A percentile compares a stretch with the other conserved stretches of the same genome.
Evolutionary conservation across 1,140 invertebrate species (phyloP).

Genomic region (Latrodectus geometricus): DNA sequence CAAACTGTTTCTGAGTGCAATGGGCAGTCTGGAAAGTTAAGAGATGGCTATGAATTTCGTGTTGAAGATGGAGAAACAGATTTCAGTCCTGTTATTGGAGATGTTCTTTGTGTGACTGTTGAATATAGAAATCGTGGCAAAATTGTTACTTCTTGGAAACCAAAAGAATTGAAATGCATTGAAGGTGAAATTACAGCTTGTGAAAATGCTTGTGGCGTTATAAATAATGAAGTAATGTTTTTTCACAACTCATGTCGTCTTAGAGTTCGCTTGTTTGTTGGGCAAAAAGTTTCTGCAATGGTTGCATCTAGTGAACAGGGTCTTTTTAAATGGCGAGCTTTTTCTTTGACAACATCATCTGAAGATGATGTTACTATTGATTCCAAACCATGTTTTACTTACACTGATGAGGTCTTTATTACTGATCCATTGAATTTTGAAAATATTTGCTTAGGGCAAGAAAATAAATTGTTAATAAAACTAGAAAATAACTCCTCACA

Average conservation of each 20-base stretch:
- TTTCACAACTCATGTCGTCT: constrained; percentile 35
- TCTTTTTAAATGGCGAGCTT: constrained; percentile 47
- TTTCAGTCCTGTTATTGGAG: constrained; percentile 38
- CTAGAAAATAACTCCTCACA: constrained; percentile 31
- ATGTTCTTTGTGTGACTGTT: constrained; percentile 22
- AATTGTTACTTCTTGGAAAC: constrained; percentile 37
- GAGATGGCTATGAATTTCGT: constrained; percentile 36
- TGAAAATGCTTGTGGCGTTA: constrained; percentile 51
- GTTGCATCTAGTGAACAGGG: constrained; percentile 48
- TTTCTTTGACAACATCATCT: constrained; percentile 25
- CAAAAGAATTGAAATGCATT: constrained; percentile 52
- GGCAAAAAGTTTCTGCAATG: constrained; percentile 53
- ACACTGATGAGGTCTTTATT: constrained; percentile 35
- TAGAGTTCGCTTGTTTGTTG: constrained; percentile 31
- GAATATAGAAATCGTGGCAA: constrained; percentile 8
- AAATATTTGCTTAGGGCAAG: constrained; percentile 31
- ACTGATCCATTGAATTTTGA: constrained; percentile 41
- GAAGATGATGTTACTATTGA: constrained; percentile 11
- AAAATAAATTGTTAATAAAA: constrained; percentile 14
- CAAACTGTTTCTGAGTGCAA: constrained; percentile 46
- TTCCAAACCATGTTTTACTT: constrained; percentile 8
- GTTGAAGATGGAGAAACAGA: constrained; percentile 44
- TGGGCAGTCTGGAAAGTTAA: constrained; percentile 30
- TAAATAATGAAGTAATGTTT: constrained; percentile 42
- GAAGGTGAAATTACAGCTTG: constrained; percentile 47